Conservation (phyloP, 1,140 invertebrate genomes). For the Vollenhovia emeryi region DNA sequence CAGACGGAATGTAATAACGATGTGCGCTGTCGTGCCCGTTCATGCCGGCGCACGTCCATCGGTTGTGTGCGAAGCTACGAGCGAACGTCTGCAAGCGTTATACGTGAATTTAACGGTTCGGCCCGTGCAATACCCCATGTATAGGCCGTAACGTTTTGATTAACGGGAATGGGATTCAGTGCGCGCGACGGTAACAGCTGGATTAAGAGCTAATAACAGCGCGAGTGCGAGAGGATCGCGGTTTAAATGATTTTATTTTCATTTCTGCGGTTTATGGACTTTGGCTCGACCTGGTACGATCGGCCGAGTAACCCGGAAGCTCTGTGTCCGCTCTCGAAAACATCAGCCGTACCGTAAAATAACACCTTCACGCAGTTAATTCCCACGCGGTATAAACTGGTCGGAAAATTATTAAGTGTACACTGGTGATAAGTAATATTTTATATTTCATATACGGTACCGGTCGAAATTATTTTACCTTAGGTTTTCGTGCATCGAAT, state of each 20-base stretch:
- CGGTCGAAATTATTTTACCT: too few species aligned
- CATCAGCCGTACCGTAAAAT: constrained; percentile 45
- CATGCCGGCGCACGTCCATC: constrained; percentile 14
- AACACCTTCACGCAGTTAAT: constrained; percentile 50
- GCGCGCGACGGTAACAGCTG: constrained; percentile 62
- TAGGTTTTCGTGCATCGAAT: too few species aligned
- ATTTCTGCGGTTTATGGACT: constrained; percentile 57
- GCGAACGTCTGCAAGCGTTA: constrained; percentile 28
- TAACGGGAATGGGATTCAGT: constrained; percentile 68
- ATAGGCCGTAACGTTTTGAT: constrained; percentile 70
- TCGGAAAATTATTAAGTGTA: background rate
- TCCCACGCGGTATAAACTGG: constrained; percentile 41
- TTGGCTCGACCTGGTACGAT: constrained; percentile 30
- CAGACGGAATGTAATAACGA: constrained; percentile 39
- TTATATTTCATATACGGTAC: background rate
- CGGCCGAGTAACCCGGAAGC: background rate
- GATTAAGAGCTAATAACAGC: constrained; percentile 70
- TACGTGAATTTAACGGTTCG: constrained; percentile 66
- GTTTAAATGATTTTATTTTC: constrained; percentile 66
- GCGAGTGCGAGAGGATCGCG: constrained; percentile 9
- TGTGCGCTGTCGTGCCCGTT: background rate
- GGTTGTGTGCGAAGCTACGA: constrained; percentile 22
- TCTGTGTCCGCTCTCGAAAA: background rate
- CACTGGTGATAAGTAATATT: background rate
- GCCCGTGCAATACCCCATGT: constrained; percentile 38